Conservation (phyloP, 53 echinoderm and acorn worm genomes). For the Paracentrotus lividus region DNA sequence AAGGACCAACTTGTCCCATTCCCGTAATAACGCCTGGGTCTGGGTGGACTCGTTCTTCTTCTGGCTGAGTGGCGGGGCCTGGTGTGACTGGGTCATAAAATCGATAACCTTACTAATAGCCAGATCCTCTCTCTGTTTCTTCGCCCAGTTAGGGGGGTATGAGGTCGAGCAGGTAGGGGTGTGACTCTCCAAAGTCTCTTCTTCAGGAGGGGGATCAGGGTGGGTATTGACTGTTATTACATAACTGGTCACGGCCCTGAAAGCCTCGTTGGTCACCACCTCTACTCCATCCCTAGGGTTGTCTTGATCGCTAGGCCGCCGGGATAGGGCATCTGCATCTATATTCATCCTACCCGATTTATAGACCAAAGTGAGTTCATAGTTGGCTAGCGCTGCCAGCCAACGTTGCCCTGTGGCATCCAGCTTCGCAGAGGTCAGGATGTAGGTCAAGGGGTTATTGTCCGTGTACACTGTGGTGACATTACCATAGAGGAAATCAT, state of each 20-base stretch:
- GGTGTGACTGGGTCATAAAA: neutral
- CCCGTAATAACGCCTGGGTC: conserved; percentile 23
- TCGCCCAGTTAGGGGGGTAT: conserved; percentile 21
- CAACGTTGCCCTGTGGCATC: conserved; percentile 60
- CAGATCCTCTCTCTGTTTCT: conserved; percentile 50
- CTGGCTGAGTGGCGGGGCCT: neutral
- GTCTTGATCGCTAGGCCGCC: neutral
- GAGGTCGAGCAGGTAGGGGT: too few species aligned
- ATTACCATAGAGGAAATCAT: conserved; percentile 73
- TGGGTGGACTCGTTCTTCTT: neutral
- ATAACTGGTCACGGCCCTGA: too few species aligned
- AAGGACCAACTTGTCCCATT: conserved; percentile 57
- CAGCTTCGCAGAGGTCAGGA: conserved; percentile 70
- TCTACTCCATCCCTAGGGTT: neutral
- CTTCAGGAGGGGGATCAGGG: too few species aligned
- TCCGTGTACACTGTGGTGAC: conserved; percentile 68
- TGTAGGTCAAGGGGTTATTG: conserved; percentile 76
- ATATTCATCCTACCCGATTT: neutral
- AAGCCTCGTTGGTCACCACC: too few species aligned
- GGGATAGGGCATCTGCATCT: neutral
- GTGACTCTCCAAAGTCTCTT: too few species aligned
- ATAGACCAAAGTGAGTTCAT: neutral
- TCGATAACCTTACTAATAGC: neutral
- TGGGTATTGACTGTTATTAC: too few species aligned
- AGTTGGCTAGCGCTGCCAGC: neutral